A percentile compares a stretch with the other conserved stretches of the same genome.
phyloP scores from a whole-genome alignment of 2,888 invertebrate species.

The Zaprionus obscuricornis region DNA sequence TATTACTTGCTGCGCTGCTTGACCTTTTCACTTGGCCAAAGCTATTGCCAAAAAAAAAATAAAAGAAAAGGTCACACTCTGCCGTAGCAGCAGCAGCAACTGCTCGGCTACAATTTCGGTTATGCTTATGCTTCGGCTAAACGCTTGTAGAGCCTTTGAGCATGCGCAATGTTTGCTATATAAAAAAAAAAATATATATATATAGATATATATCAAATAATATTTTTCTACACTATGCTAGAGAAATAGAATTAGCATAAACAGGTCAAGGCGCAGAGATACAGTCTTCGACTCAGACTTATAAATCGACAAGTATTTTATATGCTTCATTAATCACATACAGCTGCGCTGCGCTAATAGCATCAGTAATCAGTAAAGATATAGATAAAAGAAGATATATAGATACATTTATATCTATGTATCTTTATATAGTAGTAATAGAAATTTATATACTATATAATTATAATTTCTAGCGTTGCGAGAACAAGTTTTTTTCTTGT shows the following conservation, averaged over 20 bases:
- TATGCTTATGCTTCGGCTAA: conserved; percentile 26
- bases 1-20: too few relatives aligned
- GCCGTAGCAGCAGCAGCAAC: too few relatives aligned
- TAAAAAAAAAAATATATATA: too few relatives aligned
- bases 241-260: conserved; percentile 12
- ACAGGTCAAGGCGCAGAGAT: conserved; percentile 14
- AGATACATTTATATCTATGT: neutral
- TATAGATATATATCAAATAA: too few relatives aligned
- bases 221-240: too few relatives aligned
- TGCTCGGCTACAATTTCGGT: too few relatives aligned
- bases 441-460: too few relatives aligned
- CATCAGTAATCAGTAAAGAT: neutral
- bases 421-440: too few relatives aligned
- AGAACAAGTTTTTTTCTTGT: conserved; percentile 1
- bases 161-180: conserved; percentile 42
- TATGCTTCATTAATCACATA: conserved; percentile 24
- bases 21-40: too few relatives aligned
- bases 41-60: too few relatives aligned
- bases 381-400: neutral
- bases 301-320: neutral
- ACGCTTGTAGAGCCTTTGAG: conserved; percentile 47
- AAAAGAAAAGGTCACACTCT: too few relatives aligned
- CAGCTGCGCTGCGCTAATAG: neutral
- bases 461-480: neutral
- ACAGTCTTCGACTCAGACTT: conserved; percentile 19